These are phyloP conservation scores for Pollenia griseotomentosa DNA, from an alignment of 2,888 invertebrate species.

Conservation along the genomic window DNA sequence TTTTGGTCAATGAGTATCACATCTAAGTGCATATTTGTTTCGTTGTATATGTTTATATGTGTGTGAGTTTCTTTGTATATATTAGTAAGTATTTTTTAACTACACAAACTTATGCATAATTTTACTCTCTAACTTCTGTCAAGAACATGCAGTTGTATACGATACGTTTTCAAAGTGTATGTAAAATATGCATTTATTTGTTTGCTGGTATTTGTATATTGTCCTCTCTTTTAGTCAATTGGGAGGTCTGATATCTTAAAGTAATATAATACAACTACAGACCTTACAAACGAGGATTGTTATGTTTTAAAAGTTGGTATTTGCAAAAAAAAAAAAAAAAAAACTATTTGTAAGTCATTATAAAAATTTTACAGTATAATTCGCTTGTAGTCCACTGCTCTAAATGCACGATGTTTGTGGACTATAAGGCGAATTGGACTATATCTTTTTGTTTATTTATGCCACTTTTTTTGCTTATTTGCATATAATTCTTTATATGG, in stretches of 20 bases:
- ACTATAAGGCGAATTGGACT: no score
- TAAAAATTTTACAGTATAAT: neutral
- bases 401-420: no score
- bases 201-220: conserved; percentile 37
- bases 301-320: neutral
- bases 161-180: conserved; percentile 15
- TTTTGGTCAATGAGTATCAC: conserved; percentile 69
- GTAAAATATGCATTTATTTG: conserved; percentile 45
- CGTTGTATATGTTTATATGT: neutral
- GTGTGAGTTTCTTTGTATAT: neutral
- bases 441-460: no score
- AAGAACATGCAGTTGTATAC: neutral
- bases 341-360: neutral
- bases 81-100: conserved; percentile 25
- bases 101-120: conserved; percentile 12
- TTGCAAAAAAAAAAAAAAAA: neutral
- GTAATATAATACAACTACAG: conserved; percentile 60
- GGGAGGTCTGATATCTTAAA: conserved; percentile 70
- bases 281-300: conserved; percentile 32
- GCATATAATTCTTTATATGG: no score
- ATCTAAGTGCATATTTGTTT: conserved; percentile 56
- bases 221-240: conserved; percentile 57
- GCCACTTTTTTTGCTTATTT: no score
- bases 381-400: no score
- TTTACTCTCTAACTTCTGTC: conserved; percentile 15